Base-by-base conservation (phyloP, 2,797 vertebrate genomes). In the Delichon dasypus region DNA sequence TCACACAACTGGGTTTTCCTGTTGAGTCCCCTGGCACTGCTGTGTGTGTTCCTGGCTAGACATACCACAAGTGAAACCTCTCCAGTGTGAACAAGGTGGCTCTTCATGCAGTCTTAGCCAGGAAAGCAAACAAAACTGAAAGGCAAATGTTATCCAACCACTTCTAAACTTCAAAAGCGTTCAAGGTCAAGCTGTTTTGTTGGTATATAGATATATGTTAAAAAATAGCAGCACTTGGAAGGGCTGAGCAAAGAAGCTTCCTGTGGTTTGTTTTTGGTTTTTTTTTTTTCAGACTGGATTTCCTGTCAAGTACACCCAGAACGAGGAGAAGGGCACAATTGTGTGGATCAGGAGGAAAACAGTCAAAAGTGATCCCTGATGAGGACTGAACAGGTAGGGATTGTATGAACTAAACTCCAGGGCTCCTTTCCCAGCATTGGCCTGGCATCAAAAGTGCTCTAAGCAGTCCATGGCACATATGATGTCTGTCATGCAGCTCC, bases 121-220 rank as follows among this genome's bases (percentile, higher is more conserved):
- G 73, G 34, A 85, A 80, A 76, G 66, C 71, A 96, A 96, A 88
- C 40, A 68, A 26, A 89, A 88, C 54, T 12, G 29, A 93, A 95
- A 88, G n/a, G 70, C 36, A 93, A 88, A 83, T 83, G 50, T 74
- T 88, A 88, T 65, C 90, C 66, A 26, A 64, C 88, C 76, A 78
- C 62, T 85, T 93, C 54, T 58, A 53, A 89, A 48, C 68, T 92
- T 91, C 65, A 80, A 85, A 93, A 81, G 61, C 11, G 8, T 75
- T 80, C 71, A 50, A 82, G 75, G 44, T 87, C 60, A 77, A 94
- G 48, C 45, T 44, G 38, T n/a, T 34, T 65, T 50, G 45, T 36
- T 87, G 48, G 19, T 54, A 64, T 67, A 82, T 10, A 74, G 71
- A 67, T 36, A 64, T 1, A 7, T 40, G 48, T 54, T 70, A 10